Base-by-base conservation (phyloP, 92 coral and sea anemone species). In the Epizoanthus fatuus region DNA sequence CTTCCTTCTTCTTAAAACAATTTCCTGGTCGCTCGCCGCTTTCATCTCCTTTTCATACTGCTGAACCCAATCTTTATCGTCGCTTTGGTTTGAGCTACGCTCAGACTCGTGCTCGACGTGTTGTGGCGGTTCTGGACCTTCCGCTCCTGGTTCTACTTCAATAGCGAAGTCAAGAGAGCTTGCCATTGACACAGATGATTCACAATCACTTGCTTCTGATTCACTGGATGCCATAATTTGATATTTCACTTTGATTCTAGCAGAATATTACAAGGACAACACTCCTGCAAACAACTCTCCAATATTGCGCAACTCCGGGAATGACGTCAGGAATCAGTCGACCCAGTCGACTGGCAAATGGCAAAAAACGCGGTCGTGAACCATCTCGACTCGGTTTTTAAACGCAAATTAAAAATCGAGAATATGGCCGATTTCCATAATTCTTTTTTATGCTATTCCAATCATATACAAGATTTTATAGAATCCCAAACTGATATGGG, bases 11-110 rank as follows among this genome's bases (percentile, higher is more conserved):
- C 56, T 76, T 47, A 62, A 59, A 59, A 59, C 29, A 59, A 60
- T 52, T 63, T 81, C 79, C 63, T 81, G 78, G 17, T 64, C 77
- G 52, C 52, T 70, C 19, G 59, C 53, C 60, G 52, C 80, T 70
- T 81, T 80, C 59, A 71, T 71, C 57, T 87, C 78, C 74, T 73
- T 79, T 82, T 87, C 82, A 60, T 87, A 81, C 22, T 60, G 45
- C 7, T 73, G 67, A 15, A 84, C n/a, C 91, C 91, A 81, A 53
- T 86, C 84, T 78, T 73, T 69, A 53, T 87, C 77, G 77, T 14
- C 47, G 47, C 47, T 44, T 44, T 44, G 47, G 47, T 44, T 44
- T 44, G 47, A 44, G 47, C 47, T 44, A 44, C 47, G 47, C 7
- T 44, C 47, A 29, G 35, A 29, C 35, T 29, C 35, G 35, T 29